phyloP scores from a whole-genome alignment of 35 echinoderm and acorn worm species.

The Chiridota heheva region DNA sequence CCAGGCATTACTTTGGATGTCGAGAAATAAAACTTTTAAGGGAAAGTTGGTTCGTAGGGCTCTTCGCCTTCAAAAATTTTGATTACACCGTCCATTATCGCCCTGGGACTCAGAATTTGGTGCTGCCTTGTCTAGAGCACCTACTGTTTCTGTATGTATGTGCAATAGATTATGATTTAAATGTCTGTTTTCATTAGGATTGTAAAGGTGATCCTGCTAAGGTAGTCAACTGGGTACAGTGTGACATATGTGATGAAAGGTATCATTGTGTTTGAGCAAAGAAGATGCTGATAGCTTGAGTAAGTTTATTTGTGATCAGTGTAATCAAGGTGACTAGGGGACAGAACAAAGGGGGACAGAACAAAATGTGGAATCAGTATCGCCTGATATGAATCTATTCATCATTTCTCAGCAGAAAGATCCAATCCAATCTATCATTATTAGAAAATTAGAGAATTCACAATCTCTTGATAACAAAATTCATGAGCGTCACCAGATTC shows the following conservation, averaged over 20 bases:
- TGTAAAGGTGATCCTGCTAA: constrained; percentile 21
- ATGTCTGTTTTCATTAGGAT: constrained; percentile 27
- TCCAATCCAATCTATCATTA: background rate
- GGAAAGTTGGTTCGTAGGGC: constrained; percentile 39
- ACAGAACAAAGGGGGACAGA: background rate
- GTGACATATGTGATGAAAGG: constrained; percentile 36
- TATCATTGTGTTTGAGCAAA: constrained; percentile 4
- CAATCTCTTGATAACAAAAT: background rate
- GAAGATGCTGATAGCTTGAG: background rate
- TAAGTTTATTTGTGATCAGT: background rate
- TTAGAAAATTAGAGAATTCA: background rate
- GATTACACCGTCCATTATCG: constrained; percentile 29
- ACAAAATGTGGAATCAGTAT: background rate
- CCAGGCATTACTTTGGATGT: constrained; percentile 27
- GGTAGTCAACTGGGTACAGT: constrained; percentile 14
- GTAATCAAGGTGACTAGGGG: background rate
- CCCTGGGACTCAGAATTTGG: constrained; percentile 17
- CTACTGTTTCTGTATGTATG: background rate
- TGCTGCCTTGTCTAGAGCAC: constrained; percentile 48
- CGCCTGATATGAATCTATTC: constrained; percentile 20
- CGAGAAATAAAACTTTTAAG: background rate
- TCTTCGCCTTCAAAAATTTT: constrained; percentile 40
- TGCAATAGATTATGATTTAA: constrained; percentile 10
- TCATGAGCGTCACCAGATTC: background rate
- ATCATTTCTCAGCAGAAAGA: constrained; percentile 9